These are phyloP conservation scores for Canis aureus DNA, from an alignment of 2,113 vertebrate species.

Conservation along the genomic window DNA sequence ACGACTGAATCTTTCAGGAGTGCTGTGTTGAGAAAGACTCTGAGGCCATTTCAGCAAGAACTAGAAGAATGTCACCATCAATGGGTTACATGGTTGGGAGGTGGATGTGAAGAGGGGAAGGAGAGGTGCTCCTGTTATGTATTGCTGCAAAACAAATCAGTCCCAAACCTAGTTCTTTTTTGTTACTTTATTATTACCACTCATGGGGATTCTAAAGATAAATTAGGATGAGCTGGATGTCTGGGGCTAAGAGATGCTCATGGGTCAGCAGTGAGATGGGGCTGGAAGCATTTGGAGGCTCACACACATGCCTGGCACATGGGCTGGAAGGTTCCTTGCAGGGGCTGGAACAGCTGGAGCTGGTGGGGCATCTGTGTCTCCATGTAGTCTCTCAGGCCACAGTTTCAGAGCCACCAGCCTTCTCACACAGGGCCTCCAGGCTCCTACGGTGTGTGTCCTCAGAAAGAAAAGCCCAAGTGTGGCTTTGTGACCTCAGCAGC, in stretches of 20 bases:
- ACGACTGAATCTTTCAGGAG: neutral
- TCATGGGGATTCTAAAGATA: neutral
- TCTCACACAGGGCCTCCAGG: neutral
- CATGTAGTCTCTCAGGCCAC: neutral
- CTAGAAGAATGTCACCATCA: neutral
- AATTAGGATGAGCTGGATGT: neutral
- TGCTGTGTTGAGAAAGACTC: neutral
- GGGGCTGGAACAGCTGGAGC: neutral
- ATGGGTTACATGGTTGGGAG: neutral
- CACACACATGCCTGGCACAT: neutral
- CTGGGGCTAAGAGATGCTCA: neutral
- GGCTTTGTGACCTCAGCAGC: neutral
- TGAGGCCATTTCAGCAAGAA: neutral
- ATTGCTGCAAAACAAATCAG: neutral
- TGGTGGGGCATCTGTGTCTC: neutral
- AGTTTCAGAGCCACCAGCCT: neutral
- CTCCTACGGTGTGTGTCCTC: accelerated
- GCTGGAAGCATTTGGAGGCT: neutral
- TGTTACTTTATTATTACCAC: neutral
- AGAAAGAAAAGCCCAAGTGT: neutral
- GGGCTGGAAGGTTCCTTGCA: neutral
- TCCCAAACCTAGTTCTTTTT: neutral
- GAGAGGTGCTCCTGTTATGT: neutral
- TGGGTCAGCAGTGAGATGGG: too few species aligned
- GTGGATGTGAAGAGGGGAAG: too few species aligned